These are phyloP conservation scores for Cephus pygmeus DNA, from an alignment of 2,888 invertebrate species.

Conservation along the genomic window DNA sequence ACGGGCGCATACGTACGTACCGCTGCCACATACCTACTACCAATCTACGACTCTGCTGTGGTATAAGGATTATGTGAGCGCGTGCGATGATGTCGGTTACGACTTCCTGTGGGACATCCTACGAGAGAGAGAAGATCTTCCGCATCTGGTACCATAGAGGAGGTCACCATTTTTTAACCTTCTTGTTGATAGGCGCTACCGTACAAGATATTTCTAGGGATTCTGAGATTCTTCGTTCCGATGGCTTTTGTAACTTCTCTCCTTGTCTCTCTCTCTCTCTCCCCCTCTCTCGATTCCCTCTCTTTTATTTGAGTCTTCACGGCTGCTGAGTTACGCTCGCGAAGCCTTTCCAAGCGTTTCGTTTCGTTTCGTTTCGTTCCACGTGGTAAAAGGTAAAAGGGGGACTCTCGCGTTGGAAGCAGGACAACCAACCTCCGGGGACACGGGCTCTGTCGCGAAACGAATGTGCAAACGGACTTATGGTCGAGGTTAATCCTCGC, in stretches of 20 bases:
- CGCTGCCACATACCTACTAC: background rate
- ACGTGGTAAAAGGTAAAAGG: background rate
- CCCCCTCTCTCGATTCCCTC: conserved; percentile 11
- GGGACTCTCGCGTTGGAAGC: background rate
- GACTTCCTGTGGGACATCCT: background rate
- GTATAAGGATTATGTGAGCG: background rate
- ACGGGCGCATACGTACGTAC: conserved; percentile 16
- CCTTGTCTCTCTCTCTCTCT: background rate
- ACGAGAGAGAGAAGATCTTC: background rate
- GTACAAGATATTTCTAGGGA: background rate
- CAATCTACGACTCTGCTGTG: background rate
- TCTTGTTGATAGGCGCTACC: background rate
- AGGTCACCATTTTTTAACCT: background rate
- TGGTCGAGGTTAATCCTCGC: background rate
- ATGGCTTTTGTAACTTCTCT: background rate
- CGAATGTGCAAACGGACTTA: background rate
- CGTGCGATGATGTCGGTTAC: background rate
- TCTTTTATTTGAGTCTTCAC: conserved; percentile 19
- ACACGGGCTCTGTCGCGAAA: background rate
- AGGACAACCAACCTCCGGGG: background rate
- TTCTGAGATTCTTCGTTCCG: background rate
- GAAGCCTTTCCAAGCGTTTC: background rate
- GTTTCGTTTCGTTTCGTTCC: background rate
- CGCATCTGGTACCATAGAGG: background rate
- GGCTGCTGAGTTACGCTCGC: conserved; percentile 9